Percentiles rank a stretch among this genome's conserved stretches.
These are phyloP conservation scores for Automeris io DNA, from an alignment of 2,888 invertebrate species.

Conservation along the genomic window DNA sequence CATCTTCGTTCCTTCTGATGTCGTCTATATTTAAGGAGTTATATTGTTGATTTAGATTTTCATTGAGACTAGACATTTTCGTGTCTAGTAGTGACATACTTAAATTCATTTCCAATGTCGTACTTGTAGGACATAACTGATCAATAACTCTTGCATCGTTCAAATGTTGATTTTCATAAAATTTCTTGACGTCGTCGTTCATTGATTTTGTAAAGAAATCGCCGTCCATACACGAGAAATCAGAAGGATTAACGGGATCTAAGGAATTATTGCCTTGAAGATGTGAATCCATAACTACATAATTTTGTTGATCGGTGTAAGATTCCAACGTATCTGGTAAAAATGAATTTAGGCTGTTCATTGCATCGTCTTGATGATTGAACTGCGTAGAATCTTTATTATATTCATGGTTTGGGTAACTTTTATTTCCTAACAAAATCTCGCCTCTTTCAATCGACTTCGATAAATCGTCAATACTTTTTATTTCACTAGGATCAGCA, in stretches of 20 bases:
- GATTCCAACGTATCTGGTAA: conserved; percentile 64
- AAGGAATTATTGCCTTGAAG: conserved; percentile 48
- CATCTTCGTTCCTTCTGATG: conserved; percentile 51
- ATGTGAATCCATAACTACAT: conserved; percentile 52
- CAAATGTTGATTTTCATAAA: conserved; percentile 62
- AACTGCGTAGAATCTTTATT: conserved; percentile 44
- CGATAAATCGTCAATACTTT: conserved; percentile 69
- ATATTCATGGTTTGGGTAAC: conserved; percentile 37
- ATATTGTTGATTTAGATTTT: conserved; percentile 49
- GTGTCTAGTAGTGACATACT: conserved; percentile 59
- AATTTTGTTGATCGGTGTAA: conserved; percentile 61
- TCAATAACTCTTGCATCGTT: conserved; percentile 55
- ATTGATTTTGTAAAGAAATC: conserved; percentile 69
- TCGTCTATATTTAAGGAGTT: conserved; percentile 53
- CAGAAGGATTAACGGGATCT: conserved; percentile 48
- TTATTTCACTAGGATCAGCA: conserved; percentile 66
- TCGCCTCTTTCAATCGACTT: conserved; percentile 68
- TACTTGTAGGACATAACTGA: conserved; percentile 57
- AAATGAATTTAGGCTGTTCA: conserved; percentile 58
- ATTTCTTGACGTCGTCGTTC: conserved; percentile 70
- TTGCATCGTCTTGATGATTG: conserved; percentile 45
- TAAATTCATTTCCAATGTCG: conserved; percentile 55
- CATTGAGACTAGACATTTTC: conserved; percentile 49
- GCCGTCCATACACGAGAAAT: conserved; percentile 65
- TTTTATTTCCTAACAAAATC: conserved; percentile 53